Evolutionary conservation across 1,140 invertebrate genomes (phyloP).

Genomic region (Pseudomyrmex gracilis): DNA sequence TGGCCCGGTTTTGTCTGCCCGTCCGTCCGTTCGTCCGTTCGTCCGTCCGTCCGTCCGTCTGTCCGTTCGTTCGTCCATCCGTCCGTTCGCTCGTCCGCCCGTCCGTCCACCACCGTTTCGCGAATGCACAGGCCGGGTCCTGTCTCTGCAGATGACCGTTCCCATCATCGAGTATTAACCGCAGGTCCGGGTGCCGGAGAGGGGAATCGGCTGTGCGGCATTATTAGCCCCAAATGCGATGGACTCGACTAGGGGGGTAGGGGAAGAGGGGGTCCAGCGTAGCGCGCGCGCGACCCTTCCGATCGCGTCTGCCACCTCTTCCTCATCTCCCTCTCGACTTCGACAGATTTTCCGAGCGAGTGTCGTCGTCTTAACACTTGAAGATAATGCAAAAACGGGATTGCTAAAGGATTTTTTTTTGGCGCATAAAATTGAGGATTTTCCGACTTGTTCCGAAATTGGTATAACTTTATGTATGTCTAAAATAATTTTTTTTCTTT

Average conservation of each 20-base stretch:
- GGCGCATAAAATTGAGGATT: neutral
- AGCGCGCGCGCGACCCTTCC: constrained; percentile 63
- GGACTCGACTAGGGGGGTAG: constrained; percentile 69
- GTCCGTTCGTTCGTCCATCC: constrained; percentile 64
- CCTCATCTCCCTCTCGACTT: constrained; percentile 9
- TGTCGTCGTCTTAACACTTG: neutral
- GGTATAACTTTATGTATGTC: no score
- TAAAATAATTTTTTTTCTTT: no score
- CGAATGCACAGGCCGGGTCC: constrained; percentile 82
- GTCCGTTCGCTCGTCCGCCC: constrained; percentile 63
- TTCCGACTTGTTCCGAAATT: no score
- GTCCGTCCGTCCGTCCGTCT: constrained; percentile 74
- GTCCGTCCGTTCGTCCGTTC: constrained; percentile 74
- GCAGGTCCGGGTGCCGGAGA: constrained; percentile 80
- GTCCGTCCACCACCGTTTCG: constrained; percentile 65
- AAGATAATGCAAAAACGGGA: no score
- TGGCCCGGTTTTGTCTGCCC: constrained; percentile 82
- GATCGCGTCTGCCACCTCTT: constrained; percentile 22
- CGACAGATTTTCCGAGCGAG: neutral
- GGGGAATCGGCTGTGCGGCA: constrained; percentile 78
- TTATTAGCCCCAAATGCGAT: constrained; percentile 85
- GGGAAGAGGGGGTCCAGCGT: constrained; percentile 50
- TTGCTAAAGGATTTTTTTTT: neutral
- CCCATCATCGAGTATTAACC: constrained; percentile 86
- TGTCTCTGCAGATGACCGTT: constrained; percentile 86